Conservation (phyloP, 2,888 invertebrate species). For the Synanthedon vespiformis region DNA sequence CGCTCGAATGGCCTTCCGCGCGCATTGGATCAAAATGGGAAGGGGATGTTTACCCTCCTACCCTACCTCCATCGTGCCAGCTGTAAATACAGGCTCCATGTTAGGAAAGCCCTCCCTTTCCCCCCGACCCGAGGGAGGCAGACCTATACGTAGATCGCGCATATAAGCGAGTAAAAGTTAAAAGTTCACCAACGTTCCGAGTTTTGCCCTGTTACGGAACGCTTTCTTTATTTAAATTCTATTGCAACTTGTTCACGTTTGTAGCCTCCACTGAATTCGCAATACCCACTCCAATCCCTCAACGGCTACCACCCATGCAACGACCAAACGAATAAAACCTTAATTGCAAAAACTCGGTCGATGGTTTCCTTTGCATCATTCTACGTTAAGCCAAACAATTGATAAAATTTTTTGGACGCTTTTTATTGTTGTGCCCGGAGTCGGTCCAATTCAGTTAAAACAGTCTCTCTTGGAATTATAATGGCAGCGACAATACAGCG, state of each 20-base stretch:
- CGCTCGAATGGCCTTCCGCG: conserved; percentile 51
- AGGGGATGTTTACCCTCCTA: conserved; percentile 56
- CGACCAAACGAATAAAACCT: background rate
- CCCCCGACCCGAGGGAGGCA: conserved; percentile 17
- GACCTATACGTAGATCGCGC: conserved; percentile 24
- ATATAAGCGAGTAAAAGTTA: conserved; percentile 64
- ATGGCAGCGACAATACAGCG: conserved; percentile 19
- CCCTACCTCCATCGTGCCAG: conserved; percentile 48
- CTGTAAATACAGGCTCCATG: conserved; percentile 69
- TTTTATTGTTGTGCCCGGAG: conserved; percentile 31
- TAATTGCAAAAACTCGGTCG: conserved; percentile 10
- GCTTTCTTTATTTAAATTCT: conserved; percentile 67
- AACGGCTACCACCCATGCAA: background rate
- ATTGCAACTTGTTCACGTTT: conserved; percentile 70
- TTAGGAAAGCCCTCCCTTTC: conserved; percentile 43
- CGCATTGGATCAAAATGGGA: conserved; percentile 17
- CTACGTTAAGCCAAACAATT: conserved; percentile 13
- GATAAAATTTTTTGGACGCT: conserved; percentile 25
- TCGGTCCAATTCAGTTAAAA: conserved; percentile 39
- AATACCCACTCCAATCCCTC: conserved; percentile 36
- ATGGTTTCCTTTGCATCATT: conserved; percentile 40
- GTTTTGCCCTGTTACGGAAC: conserved; percentile 55
- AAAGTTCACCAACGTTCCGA: conserved; percentile 65
- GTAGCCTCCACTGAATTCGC: conserved; percentile 53
- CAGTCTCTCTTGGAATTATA: conserved; percentile 31